Base-by-base conservation (phyloP, 2,888 invertebrate species). In the Margaritifera margaritifera region DNA sequence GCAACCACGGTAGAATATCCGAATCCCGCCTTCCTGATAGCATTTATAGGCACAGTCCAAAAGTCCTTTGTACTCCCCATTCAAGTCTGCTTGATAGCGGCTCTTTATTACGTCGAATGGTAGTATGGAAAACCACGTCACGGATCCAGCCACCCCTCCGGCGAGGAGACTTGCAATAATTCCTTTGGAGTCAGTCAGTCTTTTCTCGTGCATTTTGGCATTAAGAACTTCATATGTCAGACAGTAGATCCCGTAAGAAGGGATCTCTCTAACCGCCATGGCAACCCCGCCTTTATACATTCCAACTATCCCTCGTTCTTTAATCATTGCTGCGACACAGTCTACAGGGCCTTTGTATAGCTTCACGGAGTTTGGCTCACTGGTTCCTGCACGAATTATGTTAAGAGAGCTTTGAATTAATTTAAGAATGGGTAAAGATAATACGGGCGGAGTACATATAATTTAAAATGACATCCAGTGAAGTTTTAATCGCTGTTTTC, bases 91-190 rank as follows among this genome's bases (percentile, higher is more conserved):
- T 89, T 95, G 94, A 80, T 94, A 92, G 68, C 93, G 91, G 11
- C 93, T 93, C 89, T 95, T 95, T 6, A 95, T 91, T 51, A 94
- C 94, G 89, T 95, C 95, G 62, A 94, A 90, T 0, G 95, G 95
- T 81, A 94, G 91, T 4, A 94, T 92, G 24, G 92, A 89, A 22
- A 92, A 89, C 94, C 94, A 94, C 0, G 93, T 93, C 8, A 92
- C 54, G 11, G 92, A 89, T 4, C 94, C 93, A 67, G 90, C 87
- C 18, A 85, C 59, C 18, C 90, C 90, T 42, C 90, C 90, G 15
- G 89, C 86, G 51, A 90, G 53, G 31, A 90, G 70, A 42, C 77
- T 79, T 4, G 82, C 80, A 18, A 76, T 71, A 11, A 84, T 70
- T 18, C 83, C 84, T 2, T 76, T 74, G 4, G 72, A 68, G 69